Conservation (phyloP, 2,888 invertebrate genomes). For the Dasysyrphus albostriatus region DNA sequence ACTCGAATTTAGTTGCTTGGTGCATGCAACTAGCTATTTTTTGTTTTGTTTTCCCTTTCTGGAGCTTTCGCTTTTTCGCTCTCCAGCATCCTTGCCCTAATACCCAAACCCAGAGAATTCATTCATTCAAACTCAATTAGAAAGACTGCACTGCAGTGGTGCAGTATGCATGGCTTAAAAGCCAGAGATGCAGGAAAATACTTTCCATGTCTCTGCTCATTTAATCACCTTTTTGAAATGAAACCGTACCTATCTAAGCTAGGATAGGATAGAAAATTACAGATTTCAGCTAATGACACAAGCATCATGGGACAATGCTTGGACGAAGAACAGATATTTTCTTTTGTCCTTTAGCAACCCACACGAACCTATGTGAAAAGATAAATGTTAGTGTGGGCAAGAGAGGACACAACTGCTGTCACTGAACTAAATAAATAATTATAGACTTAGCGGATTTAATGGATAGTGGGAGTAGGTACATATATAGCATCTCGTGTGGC, state of each 20-base stretch:
- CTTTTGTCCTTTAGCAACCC: constrained; percentile 12
- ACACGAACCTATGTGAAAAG: neutral
- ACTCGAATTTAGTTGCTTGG: constrained; percentile 10
- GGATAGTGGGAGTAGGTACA: neutral
- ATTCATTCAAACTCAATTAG: constrained; percentile 69
- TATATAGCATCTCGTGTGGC: neutral
- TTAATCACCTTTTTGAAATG: constrained; percentile 45
- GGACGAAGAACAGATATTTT: constrained; percentile 19
- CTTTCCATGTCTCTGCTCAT: constrained; percentile 56
- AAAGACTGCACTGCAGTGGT: constrained; percentile 67
- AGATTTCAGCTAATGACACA: constrained; percentile 68
- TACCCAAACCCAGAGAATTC: constrained; percentile 22
- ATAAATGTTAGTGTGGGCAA: neutral
- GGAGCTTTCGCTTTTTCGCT: constrained; percentile 15
- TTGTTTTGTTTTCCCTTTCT: neutral
- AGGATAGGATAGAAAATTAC: constrained; percentile 51
- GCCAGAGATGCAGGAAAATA: constrained; percentile 29
- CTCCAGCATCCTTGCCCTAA: constrained; percentile 16
- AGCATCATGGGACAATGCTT: constrained; percentile 43
- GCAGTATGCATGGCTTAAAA: constrained; percentile 28
- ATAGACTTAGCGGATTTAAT: constrained; percentile 43
- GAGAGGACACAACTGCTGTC: neutral
- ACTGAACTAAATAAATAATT: constrained; percentile 55
- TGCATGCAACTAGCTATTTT: constrained; percentile 29
- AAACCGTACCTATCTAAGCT: constrained; percentile 8